These are phyloP conservation scores for Pollenia amentaria DNA, from an alignment of 2,888 invertebrate species.

Conservation along the genomic window DNA sequence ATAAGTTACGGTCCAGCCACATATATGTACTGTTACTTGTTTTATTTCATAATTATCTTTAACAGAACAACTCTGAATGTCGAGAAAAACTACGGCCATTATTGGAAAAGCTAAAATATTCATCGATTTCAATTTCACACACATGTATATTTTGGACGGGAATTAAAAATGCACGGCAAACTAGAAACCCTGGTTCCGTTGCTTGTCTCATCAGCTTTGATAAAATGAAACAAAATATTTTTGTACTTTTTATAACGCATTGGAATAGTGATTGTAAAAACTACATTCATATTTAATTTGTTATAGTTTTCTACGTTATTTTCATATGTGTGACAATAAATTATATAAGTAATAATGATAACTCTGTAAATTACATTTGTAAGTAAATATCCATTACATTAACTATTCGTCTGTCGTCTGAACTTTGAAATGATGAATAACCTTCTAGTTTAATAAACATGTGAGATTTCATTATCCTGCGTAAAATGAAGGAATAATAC, in stretches of 20 bases:
- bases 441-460: neutral
- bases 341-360: too few relatives aligned
- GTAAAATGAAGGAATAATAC: too few relatives aligned
- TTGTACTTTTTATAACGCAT: neutral
- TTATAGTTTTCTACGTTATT: neutral
- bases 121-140: too few relatives aligned
- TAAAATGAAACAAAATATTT: neutral
- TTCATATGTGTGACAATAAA: neutral
- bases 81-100: too few relatives aligned
- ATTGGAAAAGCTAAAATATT: too few relatives aligned
- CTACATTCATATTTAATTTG: neutral
- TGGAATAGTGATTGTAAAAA: neutral
- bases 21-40: too few relatives aligned
- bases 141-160: too few relatives aligned
- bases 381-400: neutral
- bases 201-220: neutral
- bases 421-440: constrained; percentile 11
- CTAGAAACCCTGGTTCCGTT: too few relatives aligned
- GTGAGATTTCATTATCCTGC: neutral
- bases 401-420: neutral
- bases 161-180: too few relatives aligned
- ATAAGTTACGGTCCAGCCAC: too few relatives aligned
- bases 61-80: too few relatives aligned
- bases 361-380: neutral
- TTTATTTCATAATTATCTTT: too few relatives aligned